Evolutionary conservation across 2,888 invertebrate genomes (phyloP).

Genomic region (Willowsia nigromaculata): DNA sequence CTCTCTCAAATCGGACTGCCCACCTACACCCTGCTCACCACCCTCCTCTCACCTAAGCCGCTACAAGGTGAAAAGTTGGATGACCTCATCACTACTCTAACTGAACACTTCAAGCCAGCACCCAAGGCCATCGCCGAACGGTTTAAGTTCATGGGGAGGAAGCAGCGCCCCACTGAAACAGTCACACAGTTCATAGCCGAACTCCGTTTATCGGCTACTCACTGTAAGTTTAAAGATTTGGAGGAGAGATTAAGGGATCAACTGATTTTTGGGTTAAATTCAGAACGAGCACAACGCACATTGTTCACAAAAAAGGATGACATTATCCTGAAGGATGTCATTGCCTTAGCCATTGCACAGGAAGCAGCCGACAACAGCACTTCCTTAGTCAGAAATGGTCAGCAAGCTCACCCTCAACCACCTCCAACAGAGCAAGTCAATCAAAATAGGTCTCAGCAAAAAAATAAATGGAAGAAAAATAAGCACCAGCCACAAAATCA

Average conservation of each 20-base stretch:
- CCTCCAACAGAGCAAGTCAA: not conserved
- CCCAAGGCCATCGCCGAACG: slow-evolving; percentile 63
- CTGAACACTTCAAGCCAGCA: slow-evolving; percentile 51
- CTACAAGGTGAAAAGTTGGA: not conserved
- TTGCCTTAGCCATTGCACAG: slow-evolving; percentile 23
- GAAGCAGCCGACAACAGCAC: slow-evolving; percentile 48
- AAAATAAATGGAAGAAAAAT: not conserved
- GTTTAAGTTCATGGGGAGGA: slow-evolving; percentile 35
- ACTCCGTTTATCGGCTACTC: slow-evolving; percentile 24
- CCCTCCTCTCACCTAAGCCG: slow-evolving; percentile 35
- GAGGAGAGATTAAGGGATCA: slow-evolving; percentile 43
- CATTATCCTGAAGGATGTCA: slow-evolving; percentile 13
- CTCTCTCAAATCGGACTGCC: slow-evolving; percentile 9
- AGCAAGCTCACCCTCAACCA: not conserved
- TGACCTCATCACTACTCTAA: not conserved
- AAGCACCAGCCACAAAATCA: not conserved
- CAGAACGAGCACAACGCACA: slow-evolving; percentile 42
- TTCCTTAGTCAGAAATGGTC: slow-evolving; percentile 2
- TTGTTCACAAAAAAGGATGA: slow-evolving; percentile 49
- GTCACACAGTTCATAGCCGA: slow-evolving; percentile 37
- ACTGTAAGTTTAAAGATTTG: slow-evolving; percentile 43
- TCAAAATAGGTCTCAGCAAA: not conserved
- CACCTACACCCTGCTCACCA: not conserved
- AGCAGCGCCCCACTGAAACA: slow-evolving; percentile 36
- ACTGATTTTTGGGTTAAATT: slow-evolving; percentile 51